Evolutionary conservation across 2,113 vertebrate genomes (phyloP), one percentile per base, ranked within the genome.

Genomic region (Nothobranchius furzeri): DNA sequence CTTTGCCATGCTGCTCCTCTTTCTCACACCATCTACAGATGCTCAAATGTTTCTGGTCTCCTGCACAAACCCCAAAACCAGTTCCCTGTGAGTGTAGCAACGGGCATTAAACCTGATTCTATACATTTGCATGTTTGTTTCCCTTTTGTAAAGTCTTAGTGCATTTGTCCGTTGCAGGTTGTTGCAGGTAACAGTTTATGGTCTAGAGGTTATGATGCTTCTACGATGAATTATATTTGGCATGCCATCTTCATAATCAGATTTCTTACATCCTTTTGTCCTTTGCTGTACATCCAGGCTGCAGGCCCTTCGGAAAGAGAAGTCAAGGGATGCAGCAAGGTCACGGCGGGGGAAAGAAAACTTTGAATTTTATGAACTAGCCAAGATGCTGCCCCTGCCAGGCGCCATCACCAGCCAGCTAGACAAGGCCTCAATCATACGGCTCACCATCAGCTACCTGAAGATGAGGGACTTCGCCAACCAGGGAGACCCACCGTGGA

Each of bases 381-480:
- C 98, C 88, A 99, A 99, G 90, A 93, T 99, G 92, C 95, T 99
- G 89, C 98, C 98, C 0, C 95, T 99, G 72, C 98, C 98, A 72
- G 98, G 96, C 58, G 98, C 98, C 91, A 99, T 99, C 92, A 99
- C 98, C 76, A 98, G 96, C 80, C 98, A 99, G 87, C 95, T 99
- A 80, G 98, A 99, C 93, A 99, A 99, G 89, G 98, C 98, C 13
- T 99, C 98, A 89, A 99, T 99, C 91, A 98, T 99, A 82, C 94
- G 98, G 73, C 96, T 99, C 83, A 99, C 97, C 91, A 99, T 99
- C 93, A 99, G 98, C 92, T 99, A 99, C 90, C 94, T 99, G 91
- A 98, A 98, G 93, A 99, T 99, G 98, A 95, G 98, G 83, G 98
- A 99, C 94, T 99, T 99, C 78, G 95, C 97, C 92, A 98, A 96